Base-by-base conservation (phyloP, 2,113 vertebrate genomes). In the Alethe diademata region DNA sequence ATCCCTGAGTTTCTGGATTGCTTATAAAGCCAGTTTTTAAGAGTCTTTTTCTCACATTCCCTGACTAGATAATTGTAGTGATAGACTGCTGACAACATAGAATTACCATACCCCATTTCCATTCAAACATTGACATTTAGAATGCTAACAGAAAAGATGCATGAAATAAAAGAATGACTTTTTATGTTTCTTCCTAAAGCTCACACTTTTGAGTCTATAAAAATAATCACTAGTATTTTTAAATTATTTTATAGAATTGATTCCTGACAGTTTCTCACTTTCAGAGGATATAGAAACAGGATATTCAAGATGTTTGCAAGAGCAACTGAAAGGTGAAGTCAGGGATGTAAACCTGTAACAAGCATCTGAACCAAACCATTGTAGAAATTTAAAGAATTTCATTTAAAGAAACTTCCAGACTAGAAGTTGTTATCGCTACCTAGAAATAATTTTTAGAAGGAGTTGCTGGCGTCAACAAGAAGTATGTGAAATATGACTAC, bases 41-140 rank as follows among this genome's bases (percentile, higher is more conserved):
- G 31, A 76, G 86, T 9, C 85, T 92, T 96, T 61, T 75, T 18
- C 45, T 96, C 25, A 71, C 5, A 2, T 26, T 90, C 36, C 18
- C 28, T 61, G 42, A 43, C 31, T 67, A 74, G 69, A 78, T 94
- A 48, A 90, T 74, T 79, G 61, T 74, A 48, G 38, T 76, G 33
- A 79, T 33, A 88, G 90, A 86, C 42, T 79, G 61, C 19, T 76
- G 92, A 43, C 45, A 70, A 31, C 20, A 79, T 36, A 45, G 47
- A 56, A 81, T 9, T 84, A 31, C 70, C 72, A 22, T 25, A 66
- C 20, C 53, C 47, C 5, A 10, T 47, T 82, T 94, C 86, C 38
- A 95, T 73, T 93, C 45, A 69, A 73, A 96, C 64, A n/a, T 19
- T 72, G 67, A 95, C 33, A 66, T 86, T 96, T 91, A 78, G 95